Percentiles rank a stretch among this genome's conserved stretches.
Evolutionary conservation across 2,797 vertebrate genomes (phyloP).

Genomic region (Octomys mimax): DNA sequence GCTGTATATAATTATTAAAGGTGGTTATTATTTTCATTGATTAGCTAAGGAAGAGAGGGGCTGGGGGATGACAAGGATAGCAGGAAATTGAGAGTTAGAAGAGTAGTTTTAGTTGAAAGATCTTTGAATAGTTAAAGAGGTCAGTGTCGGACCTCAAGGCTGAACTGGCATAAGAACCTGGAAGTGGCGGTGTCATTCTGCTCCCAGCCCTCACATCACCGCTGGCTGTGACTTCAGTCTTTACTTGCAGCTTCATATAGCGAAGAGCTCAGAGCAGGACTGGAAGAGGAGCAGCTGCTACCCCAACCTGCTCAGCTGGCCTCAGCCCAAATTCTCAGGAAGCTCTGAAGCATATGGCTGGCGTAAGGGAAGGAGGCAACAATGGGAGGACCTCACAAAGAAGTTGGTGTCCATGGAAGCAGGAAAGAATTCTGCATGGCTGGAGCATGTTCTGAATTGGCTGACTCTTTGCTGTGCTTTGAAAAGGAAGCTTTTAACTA

Average conservation of each 20-base stretch:
- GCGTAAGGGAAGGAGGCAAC: not conserved
- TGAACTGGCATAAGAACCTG: not conserved
- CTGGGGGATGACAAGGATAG: not conserved
- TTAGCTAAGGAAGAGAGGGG: not conserved
- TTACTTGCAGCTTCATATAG: not conserved
- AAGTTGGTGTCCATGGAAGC: not conserved
- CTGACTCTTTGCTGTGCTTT: not conserved
- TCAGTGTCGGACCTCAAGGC: not conserved
- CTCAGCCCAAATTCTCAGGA: not conserved
- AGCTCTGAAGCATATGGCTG: not conserved
- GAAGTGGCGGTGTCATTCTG: not conserved
- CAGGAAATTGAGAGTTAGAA: not conserved
- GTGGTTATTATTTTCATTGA: not conserved
- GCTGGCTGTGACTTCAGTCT: not conserved
- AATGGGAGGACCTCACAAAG: rapidly evolving
- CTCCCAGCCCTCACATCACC: not conserved
- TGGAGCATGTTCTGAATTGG: not conserved
- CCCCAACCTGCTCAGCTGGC: not conserved
- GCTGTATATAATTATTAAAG: not conserved
- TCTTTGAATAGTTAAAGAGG: not conserved
- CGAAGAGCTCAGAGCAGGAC: not conserved
- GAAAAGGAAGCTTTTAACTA: conserved; percentile 56
- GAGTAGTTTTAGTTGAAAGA: not conserved
- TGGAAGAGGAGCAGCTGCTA: conserved; percentile 2
- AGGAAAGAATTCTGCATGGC: not conserved